phyloP scores from a whole-genome alignment of 2,888 invertebrate genomes.

The Cheilosia variabilis region DNA sequence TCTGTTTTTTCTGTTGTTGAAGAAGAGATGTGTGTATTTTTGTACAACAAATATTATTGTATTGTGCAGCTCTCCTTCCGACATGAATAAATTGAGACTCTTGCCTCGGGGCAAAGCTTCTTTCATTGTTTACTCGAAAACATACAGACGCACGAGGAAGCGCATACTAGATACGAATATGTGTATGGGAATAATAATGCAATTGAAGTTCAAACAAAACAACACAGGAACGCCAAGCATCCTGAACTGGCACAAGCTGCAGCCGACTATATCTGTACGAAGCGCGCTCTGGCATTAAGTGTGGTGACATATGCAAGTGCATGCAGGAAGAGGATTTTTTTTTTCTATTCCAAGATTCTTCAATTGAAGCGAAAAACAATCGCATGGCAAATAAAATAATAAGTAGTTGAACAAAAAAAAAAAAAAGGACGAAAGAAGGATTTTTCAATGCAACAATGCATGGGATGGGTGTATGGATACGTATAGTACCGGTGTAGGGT shows the following conservation, averaged over 20 bases:
- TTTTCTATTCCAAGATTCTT: conserved; percentile 54
- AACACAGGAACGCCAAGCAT: conserved; percentile 62
- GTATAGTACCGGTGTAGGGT: not conserved
- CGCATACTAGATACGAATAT: conserved; percentile 2
- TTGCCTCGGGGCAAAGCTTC: conserved; percentile 70
- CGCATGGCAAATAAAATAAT: conserved; percentile 69
- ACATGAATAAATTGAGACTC: conserved; percentile 71
- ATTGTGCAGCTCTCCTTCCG: conserved; percentile 68
- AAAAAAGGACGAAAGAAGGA: conserved; percentile 23
- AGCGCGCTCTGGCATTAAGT: conserved; percentile 49
- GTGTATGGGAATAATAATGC: conserved; percentile 63
- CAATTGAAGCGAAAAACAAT: conserved; percentile 73
- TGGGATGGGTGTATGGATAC: not conserved
- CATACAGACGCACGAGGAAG: conserved; percentile 42
- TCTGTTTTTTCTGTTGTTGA: conserved; percentile 3
- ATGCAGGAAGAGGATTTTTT: conserved; percentile 69
- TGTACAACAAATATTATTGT: conserved; percentile 73
- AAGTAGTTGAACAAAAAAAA: conserved; percentile 44
- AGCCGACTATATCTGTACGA: conserved; percentile 24
- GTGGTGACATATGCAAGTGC: conserved; percentile 73
- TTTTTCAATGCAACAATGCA: conserved; percentile 57
- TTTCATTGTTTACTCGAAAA: conserved; percentile 71
- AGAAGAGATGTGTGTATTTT: conserved; percentile 56
- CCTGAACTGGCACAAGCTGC: conserved; percentile 61
- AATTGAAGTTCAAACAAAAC: conserved; percentile 75